These are phyloP conservation scores for Carduelis carduelis DNA, from an alignment of 2,797 vertebrate species.

Conservation along the genomic window DNA sequence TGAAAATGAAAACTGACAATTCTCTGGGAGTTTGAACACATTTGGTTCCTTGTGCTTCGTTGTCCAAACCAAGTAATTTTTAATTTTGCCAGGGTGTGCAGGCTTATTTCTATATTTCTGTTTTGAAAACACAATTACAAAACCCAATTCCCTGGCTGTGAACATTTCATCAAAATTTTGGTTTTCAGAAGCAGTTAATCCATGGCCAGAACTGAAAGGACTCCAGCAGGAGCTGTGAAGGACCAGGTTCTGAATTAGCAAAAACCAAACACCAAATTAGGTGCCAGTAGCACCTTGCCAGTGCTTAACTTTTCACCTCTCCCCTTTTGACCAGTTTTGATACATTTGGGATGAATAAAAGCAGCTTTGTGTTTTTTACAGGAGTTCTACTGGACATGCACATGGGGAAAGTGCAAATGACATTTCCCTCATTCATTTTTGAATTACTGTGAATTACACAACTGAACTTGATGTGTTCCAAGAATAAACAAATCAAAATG, in stretches of 20 bases:
- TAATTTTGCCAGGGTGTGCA: not conserved
- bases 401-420: fast-evolving
- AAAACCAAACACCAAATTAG: not conserved
- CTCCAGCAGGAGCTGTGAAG: not conserved
- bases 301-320: not conserved
- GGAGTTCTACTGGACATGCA: not conserved
- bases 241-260: not conserved
- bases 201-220: not conserved
- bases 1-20: not conserved
- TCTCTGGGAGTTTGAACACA: not conserved
- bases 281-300: not conserved
- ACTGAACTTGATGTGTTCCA: not conserved
- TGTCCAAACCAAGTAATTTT: not conserved
- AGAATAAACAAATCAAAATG: not conserved
- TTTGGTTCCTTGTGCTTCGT: not conserved
- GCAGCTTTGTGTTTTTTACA: not conserved
- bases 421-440: not conserved
- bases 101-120: not conserved
- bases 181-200: not conserved
- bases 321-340: not conserved
- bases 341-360: not conserved
- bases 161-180: not conserved
- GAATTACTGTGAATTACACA: not conserved
- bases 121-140: not conserved
- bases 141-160: not conserved